Evolutionary conservation across 2,113 vertebrate species (phyloP), one percentile per base, ranked within the genome.

Genomic region (Nesoenas mayeri): DNA sequence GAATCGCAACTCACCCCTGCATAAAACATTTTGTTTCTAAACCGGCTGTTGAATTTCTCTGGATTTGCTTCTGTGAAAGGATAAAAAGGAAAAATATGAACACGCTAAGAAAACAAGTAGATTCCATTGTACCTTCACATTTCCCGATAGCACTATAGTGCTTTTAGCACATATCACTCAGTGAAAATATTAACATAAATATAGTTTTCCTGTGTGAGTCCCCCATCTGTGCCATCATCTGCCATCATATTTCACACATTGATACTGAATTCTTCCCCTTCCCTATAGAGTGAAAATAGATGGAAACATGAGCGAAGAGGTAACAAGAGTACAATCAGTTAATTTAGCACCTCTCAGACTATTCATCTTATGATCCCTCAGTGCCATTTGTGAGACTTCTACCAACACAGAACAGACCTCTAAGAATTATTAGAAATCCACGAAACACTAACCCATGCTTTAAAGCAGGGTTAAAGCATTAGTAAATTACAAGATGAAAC

Each of bases 11-110:
- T 99, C 95, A 99, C 99, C 98, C 99, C 99, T 47, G 99, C 99
- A 93, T 99, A 99, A 98, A 99, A 99, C 99, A 99, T 99, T 98
- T 99, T 99, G 97, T 99, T 99, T 97, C 98, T 98, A 96, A 99
- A 99, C 54, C 99, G 98, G 97, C 99, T 99, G 97, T 99, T 99
- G 93, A 99, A 99, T 98, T 99, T 99, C 98, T 99, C 99, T 29
- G 99, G 99, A 98, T 99, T 99, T 92, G 99, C 99, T 97, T 99
- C 99, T 99, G 96, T 85, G 81, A 97, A 96, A 96, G 57, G 91
- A 84, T 62, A 94, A 84, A 96, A 85, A 89, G 56, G 34, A 61
- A 48, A 87, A 86, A 62, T 66, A 84, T 36, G 40, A 93, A 82
- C 42, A 69, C 22, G 3, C 58, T 36, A 66, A 62, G 56, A 79